A percentile compares a stretch with the other conserved stretches of the same genome.
phyloP scores from a whole-genome alignment of 2,888 invertebrate genomes.

The Eremobia ochroleuca region DNA sequence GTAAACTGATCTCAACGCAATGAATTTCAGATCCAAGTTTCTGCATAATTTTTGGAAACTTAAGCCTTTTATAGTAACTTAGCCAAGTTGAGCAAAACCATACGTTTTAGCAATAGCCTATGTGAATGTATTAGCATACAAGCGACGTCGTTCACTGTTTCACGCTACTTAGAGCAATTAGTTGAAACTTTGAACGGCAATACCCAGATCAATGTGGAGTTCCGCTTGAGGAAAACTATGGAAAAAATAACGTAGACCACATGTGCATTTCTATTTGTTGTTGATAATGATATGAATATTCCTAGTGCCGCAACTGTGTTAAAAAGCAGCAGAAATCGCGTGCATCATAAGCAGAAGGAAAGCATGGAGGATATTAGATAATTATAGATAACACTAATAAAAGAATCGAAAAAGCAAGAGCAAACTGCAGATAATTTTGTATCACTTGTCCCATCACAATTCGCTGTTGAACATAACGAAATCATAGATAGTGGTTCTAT shows the following conservation, averaged over 20 bases:
- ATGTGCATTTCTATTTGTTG: not conserved
- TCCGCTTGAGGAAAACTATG: slow-evolving; percentile 42
- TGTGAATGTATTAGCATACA: slow-evolving; percentile 57
- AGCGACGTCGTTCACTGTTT: slow-evolving; percentile 48
- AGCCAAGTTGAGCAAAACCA: slow-evolving; percentile 12
- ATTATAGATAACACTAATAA: slow-evolving; percentile 1
- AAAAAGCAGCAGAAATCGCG: not conserved
- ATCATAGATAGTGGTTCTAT: not conserved
- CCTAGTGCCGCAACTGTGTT: not conserved
- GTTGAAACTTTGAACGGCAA: slow-evolving; percentile 51
- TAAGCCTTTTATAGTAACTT: slow-evolving; percentile 17
- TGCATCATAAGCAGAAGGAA: not conserved
- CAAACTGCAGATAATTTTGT: not conserved
- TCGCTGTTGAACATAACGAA: not conserved
- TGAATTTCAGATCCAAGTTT: not conserved
- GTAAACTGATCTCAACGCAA: not conserved
- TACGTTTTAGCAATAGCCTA: slow-evolving; percentile 28
- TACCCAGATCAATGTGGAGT: slow-evolving; percentile 35
- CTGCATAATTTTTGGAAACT: slow-evolving; percentile 16
- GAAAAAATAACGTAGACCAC: not conserved
- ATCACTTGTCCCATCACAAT: not conserved
- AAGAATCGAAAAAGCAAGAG: too few relatives aligned
- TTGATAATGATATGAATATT: slow-evolving; percentile 4
- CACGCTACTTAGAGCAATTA: slow-evolving; percentile 63
- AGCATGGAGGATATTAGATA: not conserved